Evolutionary conservation across 2,888 invertebrate genomes (phyloP).

Genomic region (Geotrupes spiniger): DNA sequence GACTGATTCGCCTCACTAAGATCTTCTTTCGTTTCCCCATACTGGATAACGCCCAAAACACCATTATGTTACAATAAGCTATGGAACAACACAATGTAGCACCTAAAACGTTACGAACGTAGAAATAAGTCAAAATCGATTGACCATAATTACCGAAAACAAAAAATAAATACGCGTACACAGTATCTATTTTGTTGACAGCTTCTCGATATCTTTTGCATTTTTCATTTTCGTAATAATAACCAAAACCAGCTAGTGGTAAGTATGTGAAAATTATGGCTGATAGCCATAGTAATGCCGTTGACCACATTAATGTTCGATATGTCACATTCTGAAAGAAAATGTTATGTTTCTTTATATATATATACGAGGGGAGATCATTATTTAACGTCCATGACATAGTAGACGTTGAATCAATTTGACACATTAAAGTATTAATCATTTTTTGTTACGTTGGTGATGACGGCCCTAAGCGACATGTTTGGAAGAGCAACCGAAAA

Average conservation of each 20-base stretch:
- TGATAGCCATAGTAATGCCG: constrained; percentile 66
- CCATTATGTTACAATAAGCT: constrained; percentile 79
- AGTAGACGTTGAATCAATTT: too few species aligned
- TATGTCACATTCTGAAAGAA: constrained; percentile 74
- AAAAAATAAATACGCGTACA: constrained; percentile 76
- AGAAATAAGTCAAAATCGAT: constrained; percentile 5
- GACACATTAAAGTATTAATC: too few species aligned
- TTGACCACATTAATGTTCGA: constrained; percentile 68
- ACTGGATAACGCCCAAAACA: constrained; percentile 70
- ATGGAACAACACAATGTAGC: constrained; percentile 69
- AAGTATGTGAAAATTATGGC: constrained; percentile 71
- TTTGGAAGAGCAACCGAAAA: too few species aligned
- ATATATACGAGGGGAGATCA: too few species aligned
- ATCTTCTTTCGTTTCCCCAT: constrained; percentile 51
- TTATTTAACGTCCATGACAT: too few species aligned
- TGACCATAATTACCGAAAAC: constrained; percentile 63
- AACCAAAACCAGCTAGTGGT: constrained; percentile 70
- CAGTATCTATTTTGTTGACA: constrained; percentile 59
- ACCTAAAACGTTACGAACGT: constrained; percentile 52
- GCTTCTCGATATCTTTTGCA: constrained; percentile 69
- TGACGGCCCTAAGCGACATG: too few species aligned
- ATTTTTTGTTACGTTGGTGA: too few species aligned
- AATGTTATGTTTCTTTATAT: too few species aligned
- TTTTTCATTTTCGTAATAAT: constrained; percentile 61
- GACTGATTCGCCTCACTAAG: constrained; percentile 48